Conservation (phyloP, 2,113 vertebrate species). For the Tonatia bakeri region DNA sequence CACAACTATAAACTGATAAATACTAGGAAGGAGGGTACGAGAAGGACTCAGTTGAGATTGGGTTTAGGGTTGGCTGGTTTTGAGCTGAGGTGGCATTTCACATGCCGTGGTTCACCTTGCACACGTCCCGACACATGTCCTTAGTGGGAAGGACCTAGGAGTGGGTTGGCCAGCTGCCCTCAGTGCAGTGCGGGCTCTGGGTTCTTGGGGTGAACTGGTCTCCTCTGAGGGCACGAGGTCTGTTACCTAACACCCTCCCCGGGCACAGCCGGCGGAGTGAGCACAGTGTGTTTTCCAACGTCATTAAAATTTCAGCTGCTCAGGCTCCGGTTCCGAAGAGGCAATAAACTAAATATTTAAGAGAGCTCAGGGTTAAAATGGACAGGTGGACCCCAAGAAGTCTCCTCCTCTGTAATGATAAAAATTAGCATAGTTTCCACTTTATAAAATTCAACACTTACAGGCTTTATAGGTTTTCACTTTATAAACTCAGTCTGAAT, state of each 20-base stretch:
- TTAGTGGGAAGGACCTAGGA: background rate
- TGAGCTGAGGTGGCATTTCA: background rate
- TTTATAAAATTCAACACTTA: constrained; percentile 26
- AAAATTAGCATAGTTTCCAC: constrained; percentile 55
- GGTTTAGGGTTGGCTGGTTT: background rate
- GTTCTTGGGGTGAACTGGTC: constrained; percentile 20
- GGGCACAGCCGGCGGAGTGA: constrained; percentile 47
- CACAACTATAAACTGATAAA: background rate
- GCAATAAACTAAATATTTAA: constrained; percentile 75
- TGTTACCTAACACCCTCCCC: constrained; percentile 47
- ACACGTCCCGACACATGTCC: accelerated
- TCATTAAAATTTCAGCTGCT: constrained; percentile 74
- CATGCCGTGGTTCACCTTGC: background rate
- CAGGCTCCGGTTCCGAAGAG: constrained; percentile 75
- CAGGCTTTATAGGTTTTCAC: constrained; percentile 4
- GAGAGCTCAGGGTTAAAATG: constrained; percentile 64
- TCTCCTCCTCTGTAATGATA: constrained; percentile 60
- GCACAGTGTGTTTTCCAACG: constrained; percentile 50
- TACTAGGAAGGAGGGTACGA: background rate
- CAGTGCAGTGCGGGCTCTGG: background rate
- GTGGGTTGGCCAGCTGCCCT: background rate
- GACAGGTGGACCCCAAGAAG: constrained; percentile 47
- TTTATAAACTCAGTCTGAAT: background rate
- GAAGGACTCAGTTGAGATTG: background rate
- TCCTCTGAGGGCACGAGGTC: background rate